These are phyloP conservation scores for Botrylloides violaceus DNA, from an alignment of 23 tunicate genomes.

Conservation along the genomic window DNA sequence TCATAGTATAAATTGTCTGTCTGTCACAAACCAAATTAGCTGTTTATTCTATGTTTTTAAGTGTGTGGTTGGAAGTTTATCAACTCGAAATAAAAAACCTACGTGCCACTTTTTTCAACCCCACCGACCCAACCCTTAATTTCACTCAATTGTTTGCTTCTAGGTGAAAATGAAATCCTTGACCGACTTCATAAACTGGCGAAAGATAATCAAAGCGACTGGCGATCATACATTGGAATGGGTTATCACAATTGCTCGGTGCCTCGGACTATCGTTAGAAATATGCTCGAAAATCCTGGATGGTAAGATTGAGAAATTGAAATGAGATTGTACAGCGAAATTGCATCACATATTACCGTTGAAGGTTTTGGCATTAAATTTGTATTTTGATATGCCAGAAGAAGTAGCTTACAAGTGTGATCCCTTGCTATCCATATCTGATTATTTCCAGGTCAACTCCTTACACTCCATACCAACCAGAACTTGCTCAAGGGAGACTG, in stretches of 20 bases:
- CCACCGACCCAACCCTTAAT: too few relatives aligned
- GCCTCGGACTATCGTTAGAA: constrained; percentile 86
- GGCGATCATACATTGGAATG: constrained; percentile 96
- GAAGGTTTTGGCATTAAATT: too few relatives aligned
- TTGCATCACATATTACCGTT: background rate
- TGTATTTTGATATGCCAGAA: too few relatives aligned
- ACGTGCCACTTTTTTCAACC: too few relatives aligned
- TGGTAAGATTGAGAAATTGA: constrained; percentile 48
- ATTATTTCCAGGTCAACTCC: constrained; percentile 75
- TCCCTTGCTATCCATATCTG: too few relatives aligned
- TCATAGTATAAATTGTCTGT: too few relatives aligned
- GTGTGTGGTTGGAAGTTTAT: too few relatives aligned
- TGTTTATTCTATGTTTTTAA: too few relatives aligned
- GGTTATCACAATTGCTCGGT: constrained; percentile 93
- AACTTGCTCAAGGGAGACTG: constrained; percentile 91
- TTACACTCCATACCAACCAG: constrained; percentile 98
- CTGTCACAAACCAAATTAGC: too few relatives aligned
- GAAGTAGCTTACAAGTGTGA: too few relatives aligned
- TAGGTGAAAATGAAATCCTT: constrained; percentile 93
- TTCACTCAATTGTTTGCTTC: too few relatives aligned
- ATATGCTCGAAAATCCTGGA: constrained; percentile 97
- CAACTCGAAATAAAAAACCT: too few relatives aligned
- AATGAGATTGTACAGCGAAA: background rate
- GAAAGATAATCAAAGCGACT: constrained; percentile 63
- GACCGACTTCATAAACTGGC: constrained; percentile 50